phyloP scores from a whole-genome alignment of 2,113 vertebrate species.

The Rhea americana region DNA sequence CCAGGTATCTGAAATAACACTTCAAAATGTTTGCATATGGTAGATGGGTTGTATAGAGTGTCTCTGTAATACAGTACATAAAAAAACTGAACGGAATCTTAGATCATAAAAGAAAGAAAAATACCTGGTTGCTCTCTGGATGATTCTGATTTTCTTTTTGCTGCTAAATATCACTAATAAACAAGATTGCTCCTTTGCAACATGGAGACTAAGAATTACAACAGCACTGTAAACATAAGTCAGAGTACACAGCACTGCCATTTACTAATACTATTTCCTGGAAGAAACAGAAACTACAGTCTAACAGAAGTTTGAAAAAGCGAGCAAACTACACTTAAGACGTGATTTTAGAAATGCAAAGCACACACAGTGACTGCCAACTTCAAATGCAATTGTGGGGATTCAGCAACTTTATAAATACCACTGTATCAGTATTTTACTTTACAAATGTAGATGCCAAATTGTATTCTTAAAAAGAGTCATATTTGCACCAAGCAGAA shows the following conservation, averaged over 20 bases:
- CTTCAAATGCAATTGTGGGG: neutral
- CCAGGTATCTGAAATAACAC: neutral
- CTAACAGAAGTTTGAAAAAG: slow-evolving; percentile 2
- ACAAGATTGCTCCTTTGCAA: slow-evolving; percentile 45
- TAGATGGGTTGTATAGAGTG: neutral
- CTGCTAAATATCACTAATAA: slow-evolving; percentile 23
- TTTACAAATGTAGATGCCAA: neutral
- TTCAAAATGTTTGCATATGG: neutral
- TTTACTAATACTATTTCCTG: slow-evolving; percentile 46
- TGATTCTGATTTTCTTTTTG: slow-evolving; percentile 36
- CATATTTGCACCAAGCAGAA: neutral
- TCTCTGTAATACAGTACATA: neutral
- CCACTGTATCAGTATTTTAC: neutral
- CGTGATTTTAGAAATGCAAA: neutral
- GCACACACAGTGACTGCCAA: neutral
- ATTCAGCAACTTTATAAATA: neutral
- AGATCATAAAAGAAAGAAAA: neutral
- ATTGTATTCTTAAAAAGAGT: neutral
- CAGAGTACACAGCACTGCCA: slow-evolving; percentile 8
- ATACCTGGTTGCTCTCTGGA: neutral
- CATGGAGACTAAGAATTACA: slow-evolving; percentile 41
- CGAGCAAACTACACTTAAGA: slow-evolving; percentile 7
- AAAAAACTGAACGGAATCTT: neutral
- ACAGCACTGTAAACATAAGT: slow-evolving; percentile 46
- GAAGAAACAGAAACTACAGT: slow-evolving; percentile 40